phyloP scores from a whole-genome alignment of 2,888 invertebrate species.

The Dasysyrphus albostriatus region DNA sequence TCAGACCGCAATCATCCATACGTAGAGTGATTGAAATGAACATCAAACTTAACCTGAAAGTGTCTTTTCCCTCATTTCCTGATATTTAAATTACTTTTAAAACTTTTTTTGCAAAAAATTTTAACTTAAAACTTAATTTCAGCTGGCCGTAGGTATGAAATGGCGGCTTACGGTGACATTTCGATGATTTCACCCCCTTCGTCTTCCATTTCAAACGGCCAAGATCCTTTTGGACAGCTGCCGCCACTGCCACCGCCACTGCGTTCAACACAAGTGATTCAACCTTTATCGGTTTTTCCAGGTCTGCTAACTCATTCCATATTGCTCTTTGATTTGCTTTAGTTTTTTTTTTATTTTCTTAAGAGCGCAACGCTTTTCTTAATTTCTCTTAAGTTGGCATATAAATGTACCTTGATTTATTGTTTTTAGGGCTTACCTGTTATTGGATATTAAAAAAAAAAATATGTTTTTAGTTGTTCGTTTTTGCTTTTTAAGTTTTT shows the following conservation, averaged over 20 bases:
- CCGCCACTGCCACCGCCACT: slow-evolving; percentile 84
- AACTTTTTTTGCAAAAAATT: no score
- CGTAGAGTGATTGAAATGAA: no score
- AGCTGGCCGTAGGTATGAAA: slow-evolving; percentile 84
- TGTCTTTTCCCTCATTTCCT: no score
- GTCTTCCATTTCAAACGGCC: slow-evolving; percentile 84
- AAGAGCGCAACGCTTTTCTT: slow-evolving; percentile 39
- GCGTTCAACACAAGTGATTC: slow-evolving; percentile 84
- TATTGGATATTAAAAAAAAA: slow-evolving; percentile 35
- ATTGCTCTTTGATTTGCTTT: slow-evolving; percentile 40
- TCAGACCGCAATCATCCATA: no score
- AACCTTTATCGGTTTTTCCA: slow-evolving; percentile 84
- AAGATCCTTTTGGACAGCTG: slow-evolving; percentile 84
- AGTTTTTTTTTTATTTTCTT: slow-evolving; percentile 27
- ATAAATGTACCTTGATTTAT: slow-evolving; percentile 11
- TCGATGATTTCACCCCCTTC: slow-evolving; percentile 85
- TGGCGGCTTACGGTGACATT: slow-evolving; percentile 84
- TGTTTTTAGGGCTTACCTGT: slow-evolving; percentile 43
- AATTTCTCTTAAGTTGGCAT: slow-evolving; percentile 31
- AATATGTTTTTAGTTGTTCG: not conserved
- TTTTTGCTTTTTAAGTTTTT: slow-evolving; percentile 14
- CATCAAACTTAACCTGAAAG: no score
- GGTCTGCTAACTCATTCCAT: slow-evolving; percentile 78
- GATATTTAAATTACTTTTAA: no score
- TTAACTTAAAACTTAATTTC: slow-evolving; percentile 60